A percentile compares a stretch with the other conserved stretches of the same genome.
phyloP scores from a whole-genome alignment of 2,113 vertebrate species.

The Sylvilagus bachmani region DNA sequence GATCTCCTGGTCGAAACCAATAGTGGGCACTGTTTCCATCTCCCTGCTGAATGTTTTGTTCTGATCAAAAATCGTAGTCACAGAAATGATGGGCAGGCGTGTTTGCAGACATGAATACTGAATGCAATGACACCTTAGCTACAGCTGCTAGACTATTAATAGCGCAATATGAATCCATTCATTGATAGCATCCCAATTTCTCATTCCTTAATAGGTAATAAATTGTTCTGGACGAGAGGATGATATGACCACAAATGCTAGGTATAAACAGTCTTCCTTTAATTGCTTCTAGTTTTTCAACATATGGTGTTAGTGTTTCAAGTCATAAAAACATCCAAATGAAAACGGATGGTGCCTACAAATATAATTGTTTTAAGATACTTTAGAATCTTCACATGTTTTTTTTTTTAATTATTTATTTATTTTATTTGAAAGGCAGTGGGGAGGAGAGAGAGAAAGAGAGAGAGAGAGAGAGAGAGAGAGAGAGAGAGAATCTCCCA shows the following conservation, averaged over 20 bases:
- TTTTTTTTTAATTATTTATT: background rate
- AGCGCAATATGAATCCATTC: background rate
- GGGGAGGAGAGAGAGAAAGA: no score
- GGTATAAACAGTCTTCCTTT: background rate
- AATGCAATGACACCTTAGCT: background rate
- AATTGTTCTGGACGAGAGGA: background rate
- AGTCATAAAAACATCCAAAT: background rate
- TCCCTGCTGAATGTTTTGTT: conserved; percentile 73
- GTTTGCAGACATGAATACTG: conserved; percentile 76
- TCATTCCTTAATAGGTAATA: background rate
- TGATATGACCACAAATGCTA: background rate
- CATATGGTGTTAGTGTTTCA: background rate
- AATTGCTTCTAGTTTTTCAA: conserved; percentile 6
- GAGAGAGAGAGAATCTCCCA: no score
- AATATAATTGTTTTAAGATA: background rate
- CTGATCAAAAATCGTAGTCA: conserved; percentile 72
- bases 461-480: no score
- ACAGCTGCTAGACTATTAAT: background rate
- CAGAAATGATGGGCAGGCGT: conserved; percentile 62
- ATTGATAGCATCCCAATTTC: background rate
- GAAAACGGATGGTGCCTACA: background rate
- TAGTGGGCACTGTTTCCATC: background rate
- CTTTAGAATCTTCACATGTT: background rate
- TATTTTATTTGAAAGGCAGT: no score
- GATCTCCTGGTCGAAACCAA: background rate